Base-by-base conservation (phyloP, 2,888 invertebrate species). In the Drosophila putrida region DNA sequence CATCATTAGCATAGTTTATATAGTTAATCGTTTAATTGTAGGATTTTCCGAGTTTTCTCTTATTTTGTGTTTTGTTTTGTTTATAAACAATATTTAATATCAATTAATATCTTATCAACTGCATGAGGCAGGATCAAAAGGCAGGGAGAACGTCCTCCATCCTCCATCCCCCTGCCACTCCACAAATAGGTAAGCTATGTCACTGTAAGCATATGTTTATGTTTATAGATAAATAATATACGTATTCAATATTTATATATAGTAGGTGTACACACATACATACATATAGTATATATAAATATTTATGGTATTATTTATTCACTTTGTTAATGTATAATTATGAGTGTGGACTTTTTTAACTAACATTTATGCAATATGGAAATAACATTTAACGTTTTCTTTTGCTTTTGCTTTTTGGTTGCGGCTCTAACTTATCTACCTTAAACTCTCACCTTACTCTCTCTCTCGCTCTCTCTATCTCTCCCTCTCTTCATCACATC, bases 321-420 rank as follows among this genome's bases (percentile, higher is more conserved):
- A 20, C 20, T 20, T 44, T 75, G 47, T 63, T 35, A 33, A 46
- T 75, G 46, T 67, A 51, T 65, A 63, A 31, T 58, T 59, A 64
- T 68, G 60, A 65, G 61, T 75, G 63, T 68, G 61, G 54, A 70
- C 47, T 67, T 54, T 62, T 49, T 66, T 55, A 82, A 83, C 75
- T 82, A 82, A 84, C 80, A 82, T 84, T 84, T 71, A 80, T 80
- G 72, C 72, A 75, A 68, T 75, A 70, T 75, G 75, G 75, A 75
- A 75, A 75, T 75, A 75, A 75, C 72, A 69, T 69, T 75, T 64
- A 72, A 69, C 69, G 28, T 50, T 57, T 65, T 54, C 15, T 44
- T 70, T 67, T 70, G 43, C 15, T 44, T 70, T 67, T 70, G 43
- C 58, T 75, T 75, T 78, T 78, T 78, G 59, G 75, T 75, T 58